Percentiles rank a stretch among this genome's conserved stretches.
Conservation (phyloP, 2,888 invertebrate species). For the Polia nebulosa region DNA sequence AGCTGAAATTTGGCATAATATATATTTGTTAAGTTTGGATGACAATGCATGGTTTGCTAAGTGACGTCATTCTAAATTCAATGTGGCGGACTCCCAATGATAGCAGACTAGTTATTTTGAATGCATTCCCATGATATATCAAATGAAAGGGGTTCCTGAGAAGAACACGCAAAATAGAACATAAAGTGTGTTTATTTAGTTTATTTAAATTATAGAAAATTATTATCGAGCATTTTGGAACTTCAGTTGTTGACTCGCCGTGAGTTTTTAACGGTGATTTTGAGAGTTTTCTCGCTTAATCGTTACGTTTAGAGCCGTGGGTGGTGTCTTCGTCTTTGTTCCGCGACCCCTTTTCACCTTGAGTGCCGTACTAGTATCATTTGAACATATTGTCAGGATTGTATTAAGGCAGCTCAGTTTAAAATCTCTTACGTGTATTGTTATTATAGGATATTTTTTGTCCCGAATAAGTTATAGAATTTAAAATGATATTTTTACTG, state of each 20-base stretch:
- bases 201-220: too few relatives aligned
- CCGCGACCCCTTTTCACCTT: slow-evolving; percentile 10
- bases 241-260: background rate
- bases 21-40: too few relatives aligned
- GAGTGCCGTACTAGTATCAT: slow-evolving; percentile 1
- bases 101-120: too few relatives aligned
- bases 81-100: too few relatives aligned
- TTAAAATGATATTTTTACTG: background rate
- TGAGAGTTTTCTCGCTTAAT: background rate
- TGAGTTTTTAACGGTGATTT: slow-evolving; percentile 23
- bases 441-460: background rate
- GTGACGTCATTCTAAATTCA: too few relatives aligned
- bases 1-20: too few relatives aligned
- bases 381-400: slow-evolving; percentile 4
- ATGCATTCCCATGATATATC: too few relatives aligned
- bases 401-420: background rate
- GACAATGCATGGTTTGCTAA: too few relatives aligned
- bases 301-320: background rate
- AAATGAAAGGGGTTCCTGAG: too few relatives aligned
- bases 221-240: background rate
- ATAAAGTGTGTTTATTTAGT: too few relatives aligned
- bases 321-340: background rate
- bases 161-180: too few relatives aligned
- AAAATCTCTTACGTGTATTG: background rate
- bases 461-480: background rate